phyloP scores from a whole-genome alignment of 2,888 invertebrate species.

The Achlya flavicornis region DNA sequence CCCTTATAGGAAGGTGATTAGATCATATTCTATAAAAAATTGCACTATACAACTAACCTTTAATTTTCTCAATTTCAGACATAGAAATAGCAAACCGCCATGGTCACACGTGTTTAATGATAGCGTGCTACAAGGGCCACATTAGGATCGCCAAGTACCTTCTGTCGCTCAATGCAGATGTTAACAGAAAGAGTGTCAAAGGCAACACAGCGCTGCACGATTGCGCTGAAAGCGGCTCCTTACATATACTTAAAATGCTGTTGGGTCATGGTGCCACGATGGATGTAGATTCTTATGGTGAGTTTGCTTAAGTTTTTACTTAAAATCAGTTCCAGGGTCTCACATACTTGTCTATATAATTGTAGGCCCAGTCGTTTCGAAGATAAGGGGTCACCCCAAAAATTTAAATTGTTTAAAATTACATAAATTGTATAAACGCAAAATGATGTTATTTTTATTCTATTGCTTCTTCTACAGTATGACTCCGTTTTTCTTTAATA shows the following conservation, averaged over 20 bases:
- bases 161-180: conserved; percentile 93
- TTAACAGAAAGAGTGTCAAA: conserved; percentile 96
- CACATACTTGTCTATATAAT: neutral
- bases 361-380: neutral
- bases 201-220: conserved; percentile 99
- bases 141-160: conserved; percentile 95
- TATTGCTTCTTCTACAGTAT: too few relatives aligned
- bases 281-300: conserved; percentile 96
- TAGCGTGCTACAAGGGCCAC: conserved; percentile 98
- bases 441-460: too few relatives aligned
- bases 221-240: conserved; percentile 97
- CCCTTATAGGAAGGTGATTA: too few relatives aligned
- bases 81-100: conserved; percentile 98
- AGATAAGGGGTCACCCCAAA: too few relatives aligned
- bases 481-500: too few relatives aligned
- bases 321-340: too few relatives aligned
- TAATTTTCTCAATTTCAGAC: conserved; percentile 81
- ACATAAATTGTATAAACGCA: too few relatives aligned
- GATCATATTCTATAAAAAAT: neutral
- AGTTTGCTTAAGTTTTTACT: conserved; percentile 34
- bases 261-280: conserved; percentile 94
- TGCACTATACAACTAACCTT: neutral
- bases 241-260: conserved; percentile 95
- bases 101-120: conserved; percentile 99
- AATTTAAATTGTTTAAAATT: too few relatives aligned